phyloP scores from a whole-genome alignment of 1,140 invertebrate species.

The Cryptotermes secundus region DNA sequence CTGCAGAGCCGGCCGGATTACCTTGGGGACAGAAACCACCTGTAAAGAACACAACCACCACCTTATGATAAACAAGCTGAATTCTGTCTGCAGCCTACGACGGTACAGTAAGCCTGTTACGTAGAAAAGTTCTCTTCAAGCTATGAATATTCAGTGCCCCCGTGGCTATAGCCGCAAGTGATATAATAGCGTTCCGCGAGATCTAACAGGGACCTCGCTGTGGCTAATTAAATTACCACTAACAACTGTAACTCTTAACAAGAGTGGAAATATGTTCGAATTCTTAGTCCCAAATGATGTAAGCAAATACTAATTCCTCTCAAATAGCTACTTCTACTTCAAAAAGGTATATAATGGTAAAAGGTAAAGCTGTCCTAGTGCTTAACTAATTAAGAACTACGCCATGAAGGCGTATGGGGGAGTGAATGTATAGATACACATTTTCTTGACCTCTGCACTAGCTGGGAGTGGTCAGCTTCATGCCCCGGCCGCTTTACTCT shows the following conservation, averaged over 20 bases:
- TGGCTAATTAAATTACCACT: neutral
- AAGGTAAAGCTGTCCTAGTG: too few species aligned
- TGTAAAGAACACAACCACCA: neutral
- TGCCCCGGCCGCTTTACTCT: too few species aligned
- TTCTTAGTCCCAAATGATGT: too few species aligned
- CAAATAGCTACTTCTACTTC: too few species aligned
- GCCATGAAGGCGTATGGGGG: too few species aligned
- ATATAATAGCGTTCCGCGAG: neutral
- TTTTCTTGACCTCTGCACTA: too few species aligned
- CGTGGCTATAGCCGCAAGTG: neutral
- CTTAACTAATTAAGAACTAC: too few species aligned
- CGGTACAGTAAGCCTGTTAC: neutral
- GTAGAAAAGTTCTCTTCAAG: neutral
- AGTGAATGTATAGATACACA: too few species aligned
- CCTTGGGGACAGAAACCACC: constrained; percentile 8
- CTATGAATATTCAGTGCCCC: neutral
- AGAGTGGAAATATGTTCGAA: too few species aligned
- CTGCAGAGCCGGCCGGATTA: constrained; percentile 7
- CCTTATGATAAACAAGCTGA: neutral
- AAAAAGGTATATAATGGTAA: too few species aligned
- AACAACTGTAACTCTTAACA: neutral
- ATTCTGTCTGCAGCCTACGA: neutral
- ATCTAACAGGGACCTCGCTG: neutral
- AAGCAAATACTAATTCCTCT: too few species aligned
- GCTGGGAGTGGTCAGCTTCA: too few species aligned